Base-by-base conservation (phyloP, 2,888 invertebrate species). In the Noctua pronuba region DNA sequence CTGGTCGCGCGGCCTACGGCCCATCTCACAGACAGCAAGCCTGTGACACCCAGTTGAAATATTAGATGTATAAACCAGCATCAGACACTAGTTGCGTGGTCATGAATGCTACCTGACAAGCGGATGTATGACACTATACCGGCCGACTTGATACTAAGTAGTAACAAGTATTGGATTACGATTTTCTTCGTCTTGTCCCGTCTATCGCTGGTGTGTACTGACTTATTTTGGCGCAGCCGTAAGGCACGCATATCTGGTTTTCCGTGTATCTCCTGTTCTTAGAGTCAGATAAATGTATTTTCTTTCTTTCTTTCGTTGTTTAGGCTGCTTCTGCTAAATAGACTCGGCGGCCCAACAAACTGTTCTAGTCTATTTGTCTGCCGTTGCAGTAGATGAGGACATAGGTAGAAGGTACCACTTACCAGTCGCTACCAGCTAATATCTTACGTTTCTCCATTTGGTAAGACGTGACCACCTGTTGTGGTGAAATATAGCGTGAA, bases 401-500 rank as follows among this genome's bases (percentile, higher is more conserved):
- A 28, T 21, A 28, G 18, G 28, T 2, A 31, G 18, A 31, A 18
- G 8, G 60, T 31, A 31, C 18, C 62, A 35, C 7, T 31, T 24
- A 18, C 21, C 1, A 18, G 46, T 21, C 38, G 35, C 38, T 31
- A 11, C 7, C 38, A 46, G 64, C 21, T 64, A 4, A n/a, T 71
- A n/a, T 58, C 31, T 72, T 44, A 44, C 60, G 31, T 35, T 16
- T 38, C n/a, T 60, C 49, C 58, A n/a, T 55, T 58, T 13, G 3
- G 18, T 11, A 46, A 73, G 58, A 49, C 72, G 35, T 28, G 70
- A 38, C 10, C 85, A 76, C 81, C 73, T 75, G 68, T 74, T 75
- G 77, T 75, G 62, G 62, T 71, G 65, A 68, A 82, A 73, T 75
- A 81, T 78, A 46, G 65, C 73, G 55, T 73, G 69, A 41, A 73